These are phyloP conservation scores for Callionymus lyra DNA, from an alignment of 2,113 vertebrate species.

Conservation along the genomic window DNA sequence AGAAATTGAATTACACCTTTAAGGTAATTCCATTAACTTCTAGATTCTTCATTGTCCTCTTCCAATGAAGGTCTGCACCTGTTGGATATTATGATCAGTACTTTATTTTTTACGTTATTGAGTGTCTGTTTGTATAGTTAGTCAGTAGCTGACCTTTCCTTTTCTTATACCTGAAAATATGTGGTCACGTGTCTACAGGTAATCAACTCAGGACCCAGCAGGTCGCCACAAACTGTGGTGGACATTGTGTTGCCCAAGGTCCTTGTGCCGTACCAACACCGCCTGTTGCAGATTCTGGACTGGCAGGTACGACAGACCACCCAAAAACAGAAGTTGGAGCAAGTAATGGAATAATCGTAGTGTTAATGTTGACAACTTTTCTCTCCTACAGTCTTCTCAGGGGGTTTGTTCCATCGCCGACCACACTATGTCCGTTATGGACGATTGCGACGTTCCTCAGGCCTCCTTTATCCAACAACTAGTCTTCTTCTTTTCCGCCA, in stretches of 20 bases:
- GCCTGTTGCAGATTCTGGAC: conserved; percentile 74
- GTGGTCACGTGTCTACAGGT: conserved; percentile 66
- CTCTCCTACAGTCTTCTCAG: conserved; percentile 62
- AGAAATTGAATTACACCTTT: conserved; percentile 86
- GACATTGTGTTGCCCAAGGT: conserved; percentile 77
- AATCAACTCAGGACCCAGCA: conserved; percentile 80
- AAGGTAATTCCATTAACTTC: conserved; percentile 63
- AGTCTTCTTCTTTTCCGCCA: conserved; percentile 74
- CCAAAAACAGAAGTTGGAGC: too few species aligned
- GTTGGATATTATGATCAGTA: too few species aligned
- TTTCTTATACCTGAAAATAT: too few species aligned
- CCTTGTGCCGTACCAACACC: conserved; percentile 63
- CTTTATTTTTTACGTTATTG: too few species aligned
- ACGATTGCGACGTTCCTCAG: conserved; percentile 60
- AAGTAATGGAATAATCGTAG: too few species aligned
- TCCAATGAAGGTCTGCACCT: neutral
- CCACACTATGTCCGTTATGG: conserved; percentile 33
- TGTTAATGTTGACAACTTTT: too few species aligned
- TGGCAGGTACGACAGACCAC: too few species aligned
- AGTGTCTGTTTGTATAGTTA: too few species aligned
- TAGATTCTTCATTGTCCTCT: neutral
- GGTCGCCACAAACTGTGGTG: conserved; percentile 70
- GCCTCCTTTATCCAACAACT: conserved; percentile 65
- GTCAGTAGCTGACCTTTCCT: too few species aligned
- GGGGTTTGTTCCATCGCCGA: conserved; percentile 73